Evolutionary conservation across 2,797 vertebrate genomes (phyloP), one percentile per base, ranked within the genome.

Genomic region (Pygocentrus nattereri): DNA sequence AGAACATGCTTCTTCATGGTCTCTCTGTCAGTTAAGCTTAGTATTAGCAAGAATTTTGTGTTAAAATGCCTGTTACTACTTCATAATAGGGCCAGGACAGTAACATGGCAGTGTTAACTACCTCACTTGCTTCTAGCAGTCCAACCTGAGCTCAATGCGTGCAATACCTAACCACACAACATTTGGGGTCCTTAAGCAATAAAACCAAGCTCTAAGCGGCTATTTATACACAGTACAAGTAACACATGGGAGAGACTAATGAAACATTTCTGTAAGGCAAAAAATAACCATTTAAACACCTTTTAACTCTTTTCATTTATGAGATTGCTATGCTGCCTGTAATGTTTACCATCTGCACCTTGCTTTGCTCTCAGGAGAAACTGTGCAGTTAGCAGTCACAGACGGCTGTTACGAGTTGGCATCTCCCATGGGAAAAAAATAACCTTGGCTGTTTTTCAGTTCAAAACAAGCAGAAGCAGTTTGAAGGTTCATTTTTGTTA

Each of bases 301-400:
- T 61, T n/a, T 67, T 4, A 41, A 41, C 19, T 84, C 87, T 82
- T 82, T 80, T 78, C 49, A 79, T 90, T 90, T 91, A 90, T 84
- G 82, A 87, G 87, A n/a, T 21, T 58, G 82, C 76, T 69, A 58
- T 78, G 84, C 67, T 82, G 54, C 74, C 58, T 74, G 34, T 92
- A 93, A 94, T 93, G 85, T 87, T 83, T 90, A 75, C 90, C 94
- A 93, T 87, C 85, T 93, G 92, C 71, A 78, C 64, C 61, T 68
- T 67, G 31, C 74, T 77, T 58, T 52, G 30, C 56, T 80, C 78
- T 85, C 81, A 61, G 83, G 58, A 69, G 82, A 76, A 54, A 27
- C 76, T 87, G 85, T 34, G 25, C 81, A 87, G 84, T 81, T 79
- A 74, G 84, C 2, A 23, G 88, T 79, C 73, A 70, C 76, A 71